A percentile compares a stretch with the other conserved stretches of the same genome.
Evolutionary conservation across 2,797 vertebrate genomes (phyloP).

Genomic region (Sitta carolinensis): DNA sequence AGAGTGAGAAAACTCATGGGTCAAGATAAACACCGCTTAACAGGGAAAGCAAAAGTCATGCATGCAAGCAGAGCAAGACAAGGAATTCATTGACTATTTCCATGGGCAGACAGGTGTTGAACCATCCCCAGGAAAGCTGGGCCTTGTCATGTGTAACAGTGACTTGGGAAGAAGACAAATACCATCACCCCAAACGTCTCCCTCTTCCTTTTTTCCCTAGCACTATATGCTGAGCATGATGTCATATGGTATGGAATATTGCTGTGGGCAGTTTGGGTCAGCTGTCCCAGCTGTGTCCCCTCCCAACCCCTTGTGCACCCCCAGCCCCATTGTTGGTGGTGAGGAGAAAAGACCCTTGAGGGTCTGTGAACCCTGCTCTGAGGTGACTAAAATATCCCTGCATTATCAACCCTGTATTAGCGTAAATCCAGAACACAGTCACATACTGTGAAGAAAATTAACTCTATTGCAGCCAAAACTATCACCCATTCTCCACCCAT

Average conservation of each 20-base stretch:
- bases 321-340: background rate
- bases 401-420: background rate
- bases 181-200: background rate
- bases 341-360: background rate
- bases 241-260: background rate
- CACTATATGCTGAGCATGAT: background rate
- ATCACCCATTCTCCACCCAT: fast-evolving
- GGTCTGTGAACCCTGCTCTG: background rate
- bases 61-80: background rate
- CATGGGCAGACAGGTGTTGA: background rate
- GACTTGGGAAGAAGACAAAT: background rate
- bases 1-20: background rate
- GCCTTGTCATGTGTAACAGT: background rate
- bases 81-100: background rate
- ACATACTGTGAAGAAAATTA: background rate
- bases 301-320: background rate
- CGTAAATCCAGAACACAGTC: background rate
- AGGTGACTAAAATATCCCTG: background rate
- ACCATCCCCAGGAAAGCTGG: background rate
- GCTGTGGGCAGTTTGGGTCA: background rate
- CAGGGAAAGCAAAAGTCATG: background rate
- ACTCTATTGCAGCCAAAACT: background rate
- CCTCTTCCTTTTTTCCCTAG: background rate
- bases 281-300: background rate
- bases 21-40: background rate